Evolutionary conservation across 2,113 vertebrate genomes (phyloP), one percentile per base, ranked within the genome.

Genomic region (Rallus limicola): DNA sequence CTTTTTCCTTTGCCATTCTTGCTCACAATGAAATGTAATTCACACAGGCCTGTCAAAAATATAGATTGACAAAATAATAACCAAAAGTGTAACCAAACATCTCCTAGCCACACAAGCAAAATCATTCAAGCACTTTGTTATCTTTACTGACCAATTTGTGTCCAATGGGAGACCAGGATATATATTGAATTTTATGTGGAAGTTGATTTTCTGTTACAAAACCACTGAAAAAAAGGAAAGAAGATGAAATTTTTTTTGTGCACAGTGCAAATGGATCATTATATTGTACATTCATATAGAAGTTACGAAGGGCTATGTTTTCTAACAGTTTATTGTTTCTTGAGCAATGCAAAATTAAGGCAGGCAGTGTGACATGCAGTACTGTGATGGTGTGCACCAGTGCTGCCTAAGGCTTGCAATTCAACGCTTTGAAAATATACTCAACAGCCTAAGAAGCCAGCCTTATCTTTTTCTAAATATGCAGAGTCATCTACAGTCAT

Each of bases 121-220:
- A 93, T 84, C 52, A 85, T 97, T 97, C 74, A 89, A 93, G 58
- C 1, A 10, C 50, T 92, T 63, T 9, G 8, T 96, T 92, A 72
- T 90, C 64, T 95, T 94, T 97, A 98, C 99, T 99, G 97, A 99
- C 99, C 97, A 98, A 98, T 98, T 98, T 98, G 97, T 98, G 98
- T 98, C 98, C 99, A 92, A 88, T 92, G 11, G 99, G 98, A 38
- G 99, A 99, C 98, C 98, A 99, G 88, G 97, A 77, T 93, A 99
- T 98, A 97, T 99, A 98, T 86, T 99, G 99, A 94, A 99, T 97
- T 76, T 92, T 92, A 84, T 97, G 92, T 92, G 99, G 99, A 97
- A 99, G 98, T 91, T 97, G 96, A 88, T 97, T 97, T 93, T 97
- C 95, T 79, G 85, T 97, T 94, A 99, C 92, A 98, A 99, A 99